Evolutionary conservation across 2,888 invertebrate species (phyloP), one percentile per base, ranked within the genome.

Genomic region (Polyploca ridens): DNA sequence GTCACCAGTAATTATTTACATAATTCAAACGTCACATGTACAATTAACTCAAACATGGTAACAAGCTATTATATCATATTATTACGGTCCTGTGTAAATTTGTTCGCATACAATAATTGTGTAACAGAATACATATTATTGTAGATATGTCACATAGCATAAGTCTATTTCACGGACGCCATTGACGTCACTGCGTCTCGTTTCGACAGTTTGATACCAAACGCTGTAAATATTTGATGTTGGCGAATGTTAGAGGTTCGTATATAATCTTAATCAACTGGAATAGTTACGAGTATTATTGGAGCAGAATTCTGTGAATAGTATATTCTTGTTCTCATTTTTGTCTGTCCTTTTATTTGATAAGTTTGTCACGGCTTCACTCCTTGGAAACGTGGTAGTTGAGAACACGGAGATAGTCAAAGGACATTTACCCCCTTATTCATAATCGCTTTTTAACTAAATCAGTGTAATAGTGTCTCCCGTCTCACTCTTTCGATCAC

Each of bases 121-220:
- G 59, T 60, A 38, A 60, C 59, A 60, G 35, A 60, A 60, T 38
- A 60, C 59, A 35, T 60, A 33, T 33, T 61, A 54, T 54, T 54
- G 62, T 65, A 62, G 8, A 62, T 38, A 62, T 62, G 61, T 60
- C 66, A 63, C 27, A 13, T 58, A 62, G 61, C 74, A 74, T 71
- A 73, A 75, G 72, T 73, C 74, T 69, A 76, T 78, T 71, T 83
- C 84, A 82, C 59, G 84, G 83, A 81, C 83, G 64, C 19, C 35
- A 70, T 72, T 84, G 81, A 84, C 84, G 84, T 84, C 83, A 84
- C 44, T 6, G 61, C 41, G 41, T 61, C 61, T 61, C 27, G 14
- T 61, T 61, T 41, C 61, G 38, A 59, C 61, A 61, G 41, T 41
- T 19, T 61, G 61, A 27, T 16, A n/a, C 61, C 41, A 16, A 61